Evolutionary conservation across 2,888 invertebrate genomes (phyloP), one percentile per base, ranked within the genome.

Genomic region (Drosophila acutilabella): DNA sequence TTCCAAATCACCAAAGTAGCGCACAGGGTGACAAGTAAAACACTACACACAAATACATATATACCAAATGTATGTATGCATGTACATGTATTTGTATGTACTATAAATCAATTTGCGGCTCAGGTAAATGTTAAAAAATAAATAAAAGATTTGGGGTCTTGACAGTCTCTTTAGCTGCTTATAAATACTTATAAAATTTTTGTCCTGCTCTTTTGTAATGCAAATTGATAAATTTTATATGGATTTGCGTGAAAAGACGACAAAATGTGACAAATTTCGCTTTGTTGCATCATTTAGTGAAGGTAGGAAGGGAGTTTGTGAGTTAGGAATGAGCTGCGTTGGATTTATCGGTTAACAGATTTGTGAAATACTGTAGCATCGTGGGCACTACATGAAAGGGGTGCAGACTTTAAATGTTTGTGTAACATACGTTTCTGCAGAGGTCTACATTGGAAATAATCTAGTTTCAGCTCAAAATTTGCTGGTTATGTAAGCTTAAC

Each of bases 41-140:
- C 50, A 33, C 50, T 30, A 8, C 8, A 30, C 30, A 30, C 7
- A 30, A 26, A 36, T 20, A 36, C 8, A 50, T 50, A 50, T 40
- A 40, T 5, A 36, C 8, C 13, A 8, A 30, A 36, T 36, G 11
- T 36, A 33, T 11, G 3, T 11, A 36, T 18, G 18, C 7, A 50
- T 50, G 18, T 38, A 38, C 11, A 13, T 36, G 8, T 36, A 36
- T 36, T 36, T 36, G 30, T 36, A 3, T 13, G 36, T 36, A 36
- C 13, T 57, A 77, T 87, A 85, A 85, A 86, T 85, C 81, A 83
- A 84, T 86, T 88, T 88, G 84, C 57, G 87, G 89, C 80, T 75
- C 71, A 76, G 71, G 71, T 64, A 59, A 57, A 60, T 64, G 44
- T 45, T 65, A 30, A 8, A 30, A 30, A 30, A 30, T 30, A 30